A percentile compares a stretch with the other conserved stretches of the same genome.
These are phyloP conservation scores for Aphidius ervi DNA, from an alignment of 1,140 invertebrate species.

Conservation along the genomic window DNA sequence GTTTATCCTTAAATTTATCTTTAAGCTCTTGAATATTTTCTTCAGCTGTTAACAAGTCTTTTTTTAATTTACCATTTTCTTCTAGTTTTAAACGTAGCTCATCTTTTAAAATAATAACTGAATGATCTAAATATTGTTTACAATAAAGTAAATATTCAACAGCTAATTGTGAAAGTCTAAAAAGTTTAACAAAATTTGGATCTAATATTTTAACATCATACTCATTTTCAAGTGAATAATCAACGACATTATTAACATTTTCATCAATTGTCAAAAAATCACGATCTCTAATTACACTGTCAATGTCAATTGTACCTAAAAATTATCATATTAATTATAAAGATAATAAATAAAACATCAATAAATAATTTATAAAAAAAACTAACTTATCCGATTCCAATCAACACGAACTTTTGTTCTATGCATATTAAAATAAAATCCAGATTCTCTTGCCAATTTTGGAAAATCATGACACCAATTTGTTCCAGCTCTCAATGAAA, in stretches of 20 bases:
- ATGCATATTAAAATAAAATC: conserved; percentile 63
- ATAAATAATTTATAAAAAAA: background rate
- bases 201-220: conserved; percentile 63
- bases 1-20: conserved; percentile 35
- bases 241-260: conserved; percentile 60
- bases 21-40: conserved; percentile 38
- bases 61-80: conserved; percentile 46
- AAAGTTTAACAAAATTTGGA: conserved; percentile 65
- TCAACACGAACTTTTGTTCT: conserved; percentile 57
- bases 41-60: conserved; percentile 26
- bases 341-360: background rate
- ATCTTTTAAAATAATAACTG: conserved; percentile 60
- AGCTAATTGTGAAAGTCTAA: conserved; percentile 63
- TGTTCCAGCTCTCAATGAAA: conserved; percentile 55
- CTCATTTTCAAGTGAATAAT: conserved; percentile 60
- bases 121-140: conserved; percentile 64
- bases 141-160: conserved; percentile 69
- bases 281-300: conserved; percentile 59
- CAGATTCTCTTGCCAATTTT: conserved; percentile 63
- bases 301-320: conserved; percentile 61
- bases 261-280: conserved; percentile 62
- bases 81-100: conserved; percentile 57
- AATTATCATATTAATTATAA: conserved; percentile 23
- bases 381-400: conserved; percentile 65
- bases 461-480: conserved; percentile 65